Percentiles rank a stretch among this genome's conserved stretches.
Evolutionary conservation across 1,140 invertebrate species (phyloP).

Genomic region (Aphidius ervi): DNA sequence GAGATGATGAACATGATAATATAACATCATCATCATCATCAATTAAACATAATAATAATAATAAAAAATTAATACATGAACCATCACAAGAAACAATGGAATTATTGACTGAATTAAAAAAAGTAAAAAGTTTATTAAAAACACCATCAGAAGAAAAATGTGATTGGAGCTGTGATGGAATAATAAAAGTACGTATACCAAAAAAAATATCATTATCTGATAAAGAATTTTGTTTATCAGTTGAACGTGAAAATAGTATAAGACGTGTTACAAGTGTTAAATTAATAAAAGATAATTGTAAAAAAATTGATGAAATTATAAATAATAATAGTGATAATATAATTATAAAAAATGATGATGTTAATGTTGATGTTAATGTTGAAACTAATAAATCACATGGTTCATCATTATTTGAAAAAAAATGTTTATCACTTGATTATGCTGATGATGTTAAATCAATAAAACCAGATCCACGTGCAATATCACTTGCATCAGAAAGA

Average conservation of each 20-base stretch:
- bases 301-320: background rate
- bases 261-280: constrained; percentile 27
- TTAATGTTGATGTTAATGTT: background rate
- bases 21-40: no score
- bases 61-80: constrained; percentile 39
- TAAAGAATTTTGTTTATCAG: constrained; percentile 48
- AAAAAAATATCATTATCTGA: constrained; percentile 48
- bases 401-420: constrained; percentile 44
- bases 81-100: constrained; percentile 50
- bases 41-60: no score
- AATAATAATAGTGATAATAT: background rate
- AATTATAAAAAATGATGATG: no score
- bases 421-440: constrained; percentile 46
- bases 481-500: constrained; percentile 41
- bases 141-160: constrained; percentile 41
- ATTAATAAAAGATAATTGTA: constrained; percentile 2
- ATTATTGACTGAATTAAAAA: constrained; percentile 43
- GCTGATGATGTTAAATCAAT: constrained; percentile 44
- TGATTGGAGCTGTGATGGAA: constrained; percentile 30
- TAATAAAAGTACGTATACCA: constrained; percentile 33
- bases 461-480: constrained; percentile 34
- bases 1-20: constrained; percentile 36
- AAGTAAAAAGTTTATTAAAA: constrained; percentile 44
- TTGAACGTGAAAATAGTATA: constrained; percentile 47
- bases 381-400: constrained; percentile 16